These are phyloP conservation scores for Mastomys natalensis DNA, from an alignment of 2,113 vertebrate species.

Conservation along the genomic window DNA sequence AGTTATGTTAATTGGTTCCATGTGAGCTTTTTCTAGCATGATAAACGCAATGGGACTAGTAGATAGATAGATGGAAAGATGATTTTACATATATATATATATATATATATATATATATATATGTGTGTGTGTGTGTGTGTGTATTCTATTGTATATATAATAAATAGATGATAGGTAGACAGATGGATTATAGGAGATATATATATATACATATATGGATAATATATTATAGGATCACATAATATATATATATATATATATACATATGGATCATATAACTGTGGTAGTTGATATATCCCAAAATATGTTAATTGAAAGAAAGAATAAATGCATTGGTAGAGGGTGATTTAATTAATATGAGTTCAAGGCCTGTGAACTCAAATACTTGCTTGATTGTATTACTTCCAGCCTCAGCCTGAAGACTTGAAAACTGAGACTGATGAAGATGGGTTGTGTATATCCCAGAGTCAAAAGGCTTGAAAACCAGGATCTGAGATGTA, in stretches of 20 bases:
- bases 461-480: neutral
- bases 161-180: accelerated
- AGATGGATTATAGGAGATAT: neutral
- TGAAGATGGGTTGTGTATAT: neutral
- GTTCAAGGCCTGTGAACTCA: neutral
- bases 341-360: neutral
- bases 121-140: too few species aligned
- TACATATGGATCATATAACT: neutral
- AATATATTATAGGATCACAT: too few species aligned
- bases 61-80: neutral
- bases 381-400: neutral
- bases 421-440: neutral
- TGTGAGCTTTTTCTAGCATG: neutral
- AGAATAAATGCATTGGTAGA: neutral
- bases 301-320: neutral
- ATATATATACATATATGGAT: too few species aligned
- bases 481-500: neutral
- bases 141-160: neutral
- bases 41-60: neutral
- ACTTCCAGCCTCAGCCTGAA: neutral
- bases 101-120: too few species aligned
- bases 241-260: too few species aligned
- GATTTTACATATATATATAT: too few species aligned
- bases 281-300: neutral
- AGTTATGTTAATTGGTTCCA: neutral